Evolutionary conservation across 2,888 invertebrate genomes (phyloP), one percentile per base, ranked within the genome.

Genomic region (Perdita meconis): DNA sequence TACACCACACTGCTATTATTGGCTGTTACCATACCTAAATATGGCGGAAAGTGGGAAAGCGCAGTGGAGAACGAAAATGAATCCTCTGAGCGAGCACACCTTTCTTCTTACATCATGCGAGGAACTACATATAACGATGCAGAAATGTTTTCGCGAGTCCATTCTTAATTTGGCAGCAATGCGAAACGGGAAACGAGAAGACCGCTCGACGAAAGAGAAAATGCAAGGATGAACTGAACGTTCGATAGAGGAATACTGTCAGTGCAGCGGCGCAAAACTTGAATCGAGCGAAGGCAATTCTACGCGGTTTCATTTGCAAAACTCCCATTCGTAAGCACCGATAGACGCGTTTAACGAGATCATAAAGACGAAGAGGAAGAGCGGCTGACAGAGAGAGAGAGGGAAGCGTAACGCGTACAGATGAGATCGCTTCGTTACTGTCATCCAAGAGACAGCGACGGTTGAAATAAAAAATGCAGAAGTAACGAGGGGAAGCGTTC

Each of bases 401-500:
- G 26, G 22, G 57, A 30, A 22, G 22, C n/a, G 56, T 53, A 64
- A 77, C 73, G 67, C 44, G 76, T 64, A 77, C 59, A 66, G 75
- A 70, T 66, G 75, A 57, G 65, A 66, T 61, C 75, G 78, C 78
- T 78, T 78, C 75, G 78, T 78, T 71, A 77, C 59, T 44, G 77
- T 71, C 78, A 59, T 59, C 70, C 13, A 34, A 55, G 70, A 70
- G 76, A 67, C 66, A 67, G 59, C 40, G 42, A 38, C 53, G 24
- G 57, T 12, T 42, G 34, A 55, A 71, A 71, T 67, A 71, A 78
- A 77, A 71, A 71, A 76, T 77, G 63, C 55, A 76, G 12, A 71
- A 71, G 78, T 78, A 78, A 76, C 71, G 77, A 71, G 78, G 69
- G 47, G 61, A 69, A 78, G 61, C 65, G 75, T 78, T 77, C 71